Base-by-base conservation (phyloP, 2,113 vertebrate genomes). In the Myotis davidii region DNA sequence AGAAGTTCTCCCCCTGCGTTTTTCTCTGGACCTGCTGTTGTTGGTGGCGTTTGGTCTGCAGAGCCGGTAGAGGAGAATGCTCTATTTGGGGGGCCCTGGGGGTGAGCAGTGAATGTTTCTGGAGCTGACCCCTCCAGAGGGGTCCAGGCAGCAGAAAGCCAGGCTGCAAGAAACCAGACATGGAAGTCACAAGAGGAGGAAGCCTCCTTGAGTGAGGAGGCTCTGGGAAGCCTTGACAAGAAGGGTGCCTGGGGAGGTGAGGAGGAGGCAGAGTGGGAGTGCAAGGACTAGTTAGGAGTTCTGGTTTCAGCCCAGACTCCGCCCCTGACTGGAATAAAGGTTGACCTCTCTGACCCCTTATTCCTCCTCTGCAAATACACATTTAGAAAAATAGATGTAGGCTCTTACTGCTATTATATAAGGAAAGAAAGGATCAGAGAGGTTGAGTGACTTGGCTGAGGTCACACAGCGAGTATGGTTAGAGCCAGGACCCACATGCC, bases 341-440 rank as follows among this genome's bases (percentile, higher is more conserved):
- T 2, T 74, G 52, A 34, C 67, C 23, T 88, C 37, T 70, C 18
- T 27, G 67, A 82, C 17, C 25, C 5, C 0, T 70, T 78, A n/a
- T 32, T 52, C 12, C 64, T 87, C 42, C 52, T 69, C 39, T 61
- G 69, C 5, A 45, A 73, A 73, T 42, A 61, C 3, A 78, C 45
- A 59, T 64, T 29, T 45, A 18, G 81, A 77, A 86, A 86, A 81
- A 21, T 14, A 77, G 73, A 32, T 14, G 0, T 18, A 34, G 72
- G 67, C 2, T 61, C 4, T 27, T 77, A 21, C 27, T 76, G 56
- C 17, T 73, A 4, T 59, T 14, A 83, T 59, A 50, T 25, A 56
- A 37, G 76, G 70, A 67, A 67, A 65, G 21, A n/a, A 88, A 91
- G 45, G 59, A 52, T 65, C 52, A 18, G 87, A 86, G 69, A 69